Conservation (phyloP, 92 coral and sea anemone species). For the Galaxea fascicularis region DNA sequence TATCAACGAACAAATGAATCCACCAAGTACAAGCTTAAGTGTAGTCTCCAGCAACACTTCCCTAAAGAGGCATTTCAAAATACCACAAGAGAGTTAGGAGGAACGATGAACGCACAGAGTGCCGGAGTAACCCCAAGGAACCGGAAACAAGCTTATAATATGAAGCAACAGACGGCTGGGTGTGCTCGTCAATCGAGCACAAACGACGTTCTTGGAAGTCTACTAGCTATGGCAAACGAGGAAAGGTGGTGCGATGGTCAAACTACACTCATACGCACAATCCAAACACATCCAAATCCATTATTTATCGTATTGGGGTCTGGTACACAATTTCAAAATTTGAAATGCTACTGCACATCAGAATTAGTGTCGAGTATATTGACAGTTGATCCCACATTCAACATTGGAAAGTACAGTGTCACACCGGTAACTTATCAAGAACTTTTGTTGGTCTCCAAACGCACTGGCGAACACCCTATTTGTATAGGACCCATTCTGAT, state of each 20-base stretch:
- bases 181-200: slow-evolving; percentile 24
- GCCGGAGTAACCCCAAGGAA: slow-evolving; percentile 33
- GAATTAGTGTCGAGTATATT: slow-evolving; percentile 49
- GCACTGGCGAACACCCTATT: slow-evolving; percentile 54
- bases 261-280: slow-evolving; percentile 51
- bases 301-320: slow-evolving; percentile 41
- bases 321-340: slow-evolving; percentile 58
- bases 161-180: slow-evolving; percentile 37
- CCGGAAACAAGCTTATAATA: slow-evolving; percentile 49
- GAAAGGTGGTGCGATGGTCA: slow-evolving; percentile 5
- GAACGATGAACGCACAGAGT: slow-evolving; percentile 21
- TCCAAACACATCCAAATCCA: slow-evolving; percentile 52
- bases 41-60: slow-evolving; percentile 12
- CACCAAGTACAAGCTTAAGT: slow-evolving; percentile 31
- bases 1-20: slow-evolving; percentile 49
- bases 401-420: slow-evolving; percentile 42
- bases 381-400: slow-evolving; percentile 58
- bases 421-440: slow-evolving; percentile 3
- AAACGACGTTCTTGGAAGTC: slow-evolving; percentile 40
- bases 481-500: slow-evolving; percentile 53
- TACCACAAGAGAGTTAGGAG: slow-evolving; percentile 47
- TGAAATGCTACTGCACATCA: slow-evolving; percentile 55
- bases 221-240: slow-evolving; percentile 49
- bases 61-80: slow-evolving; percentile 57
- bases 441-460: slow-evolving; percentile 51